Evolutionary conservation across 2,113 vertebrate species (phyloP), one percentile per base, ranked within the genome.

Genomic region (Protomyctophum bolini): DNA sequence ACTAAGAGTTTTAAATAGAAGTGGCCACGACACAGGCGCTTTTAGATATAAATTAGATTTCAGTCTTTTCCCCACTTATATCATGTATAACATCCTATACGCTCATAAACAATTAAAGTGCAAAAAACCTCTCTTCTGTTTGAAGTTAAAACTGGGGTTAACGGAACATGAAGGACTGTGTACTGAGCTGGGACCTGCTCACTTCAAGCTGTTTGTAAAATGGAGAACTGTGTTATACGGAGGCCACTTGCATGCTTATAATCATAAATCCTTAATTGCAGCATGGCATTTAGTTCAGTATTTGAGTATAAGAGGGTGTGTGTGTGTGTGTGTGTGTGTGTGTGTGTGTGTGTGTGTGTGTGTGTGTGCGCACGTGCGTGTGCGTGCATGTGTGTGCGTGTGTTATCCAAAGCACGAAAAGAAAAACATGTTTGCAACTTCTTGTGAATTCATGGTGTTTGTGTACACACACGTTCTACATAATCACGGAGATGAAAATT

Each of bases 321-420:
- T 29, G 63, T 50, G 10, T 29, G 14, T 8, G 63, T 10, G 48
- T 14, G 41, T 51, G 14, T 14, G 48, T 28, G 14, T 48, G 41
- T 48, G 60, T 11, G 58, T 6, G 58, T 41, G 58, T 61, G 58
- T 51, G 51, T 54, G 10, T 54, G 51, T n/a, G 51, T 54, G 51
- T n/a, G 51, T 54, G 51, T n/a, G 51, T 54, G 51, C 12, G 51
- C 14, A 12, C 45, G 63, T 65, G n/a, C 29, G 58, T 60, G 58
- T 60, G 58, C 33, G 58, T 60, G 7, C 33, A 9, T 61, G 59
- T 61, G 59, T 61, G 59, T 62, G 59, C 5, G 33, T 41, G 5
- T 2, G 33, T 41, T 60, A 21, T 60, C 58, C 49, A 8, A 69
- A 57, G 33, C 3, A n/a, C 6, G 9, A 7, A 56, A 45, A 45